Conservation (phyloP, 2,797 vertebrate genomes). For the Acipenser oxyrinchus region DNA sequence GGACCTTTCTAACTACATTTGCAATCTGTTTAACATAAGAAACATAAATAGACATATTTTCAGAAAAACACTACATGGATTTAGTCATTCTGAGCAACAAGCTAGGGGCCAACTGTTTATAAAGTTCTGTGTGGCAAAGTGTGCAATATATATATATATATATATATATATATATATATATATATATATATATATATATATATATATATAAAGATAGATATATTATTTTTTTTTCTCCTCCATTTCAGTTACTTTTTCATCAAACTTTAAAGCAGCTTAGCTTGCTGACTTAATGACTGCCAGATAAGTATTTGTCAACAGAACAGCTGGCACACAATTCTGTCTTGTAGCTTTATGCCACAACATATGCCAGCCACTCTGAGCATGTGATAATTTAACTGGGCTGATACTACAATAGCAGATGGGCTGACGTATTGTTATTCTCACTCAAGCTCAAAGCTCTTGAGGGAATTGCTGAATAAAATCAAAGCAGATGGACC, state of each 20-base stretch:
- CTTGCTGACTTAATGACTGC: constrained; percentile 84
- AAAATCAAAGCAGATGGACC: constrained; percentile 97
- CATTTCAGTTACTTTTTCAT: constrained; percentile 49
- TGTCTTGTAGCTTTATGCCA: constrained; percentile 92
- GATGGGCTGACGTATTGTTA: constrained; percentile 94
- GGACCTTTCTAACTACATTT: too few relatives aligned
- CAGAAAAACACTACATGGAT: too few relatives aligned
- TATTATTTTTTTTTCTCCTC: constrained; percentile 13
- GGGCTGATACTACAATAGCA: constrained; percentile 79
- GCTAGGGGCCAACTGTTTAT: too few relatives aligned
- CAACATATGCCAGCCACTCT: constrained; percentile 91
- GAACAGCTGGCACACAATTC: constrained; percentile 92
- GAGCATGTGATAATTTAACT: constrained; percentile 91
- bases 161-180: too few relatives aligned
- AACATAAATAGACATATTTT: too few relatives aligned
- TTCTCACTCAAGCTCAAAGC: constrained; percentile 80
- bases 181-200: too few relatives aligned
- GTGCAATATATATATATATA: too few relatives aligned
- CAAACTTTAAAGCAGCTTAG: constrained; percentile 71
- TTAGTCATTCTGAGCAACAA: too few relatives aligned
- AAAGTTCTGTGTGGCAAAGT: too few relatives aligned
- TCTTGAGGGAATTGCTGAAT: constrained; percentile 86
- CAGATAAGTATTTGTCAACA: constrained; percentile 91
- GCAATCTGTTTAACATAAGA: too few relatives aligned
- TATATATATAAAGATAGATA: too few relatives aligned